Evolutionary conservation across 2,797 vertebrate genomes (phyloP).

Genomic region (Menidia menidia): DNA sequence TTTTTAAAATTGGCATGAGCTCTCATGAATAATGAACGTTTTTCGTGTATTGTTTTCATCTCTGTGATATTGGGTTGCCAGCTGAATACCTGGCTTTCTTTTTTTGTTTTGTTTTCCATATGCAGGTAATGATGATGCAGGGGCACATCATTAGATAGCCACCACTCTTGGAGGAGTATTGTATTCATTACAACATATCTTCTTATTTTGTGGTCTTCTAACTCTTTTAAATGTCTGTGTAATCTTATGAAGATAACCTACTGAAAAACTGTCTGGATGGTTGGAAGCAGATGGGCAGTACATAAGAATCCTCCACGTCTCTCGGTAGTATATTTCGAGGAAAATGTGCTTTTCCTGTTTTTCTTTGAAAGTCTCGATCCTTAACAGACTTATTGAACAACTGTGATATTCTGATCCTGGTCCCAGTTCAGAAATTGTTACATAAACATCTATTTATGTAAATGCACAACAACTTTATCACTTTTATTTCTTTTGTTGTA

Average conservation of each 20-base stretch:
- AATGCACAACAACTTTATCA: conserved; percentile 1
- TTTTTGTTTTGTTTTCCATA: background rate
- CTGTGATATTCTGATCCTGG: conserved; percentile 11
- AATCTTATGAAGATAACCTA: conserved; percentile 24
- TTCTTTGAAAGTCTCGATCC: conserved; percentile 40
- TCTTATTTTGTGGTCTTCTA: conserved; percentile 10
- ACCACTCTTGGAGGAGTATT: conserved; percentile 27
- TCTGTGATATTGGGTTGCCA: conserved; percentile 1
- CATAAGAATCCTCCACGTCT: conserved; percentile 8
- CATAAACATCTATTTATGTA: conserved; percentile 8
- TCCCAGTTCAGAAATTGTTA: conserved; percentile 1
- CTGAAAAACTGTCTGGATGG: conserved; percentile 21
- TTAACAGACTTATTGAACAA: conserved; percentile 20
- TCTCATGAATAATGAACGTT: too few relatives aligned
- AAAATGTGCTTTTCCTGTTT: conserved; percentile 22
- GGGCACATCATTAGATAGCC: conserved; percentile 21
- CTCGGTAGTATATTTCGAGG: conserved; percentile 17
- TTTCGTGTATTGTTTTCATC: too few relatives aligned
- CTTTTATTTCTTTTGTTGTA: background rate
- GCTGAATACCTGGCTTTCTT: background rate
- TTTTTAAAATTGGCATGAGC: too few relatives aligned
- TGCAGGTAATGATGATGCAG: too few relatives aligned
- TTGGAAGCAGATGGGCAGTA: conserved; percentile 34
- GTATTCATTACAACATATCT: conserved; percentile 22
- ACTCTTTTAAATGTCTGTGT: conserved; percentile 17